phyloP scores from a whole-genome alignment of 2,888 invertebrate species.

The Tigriopus californicus region DNA sequence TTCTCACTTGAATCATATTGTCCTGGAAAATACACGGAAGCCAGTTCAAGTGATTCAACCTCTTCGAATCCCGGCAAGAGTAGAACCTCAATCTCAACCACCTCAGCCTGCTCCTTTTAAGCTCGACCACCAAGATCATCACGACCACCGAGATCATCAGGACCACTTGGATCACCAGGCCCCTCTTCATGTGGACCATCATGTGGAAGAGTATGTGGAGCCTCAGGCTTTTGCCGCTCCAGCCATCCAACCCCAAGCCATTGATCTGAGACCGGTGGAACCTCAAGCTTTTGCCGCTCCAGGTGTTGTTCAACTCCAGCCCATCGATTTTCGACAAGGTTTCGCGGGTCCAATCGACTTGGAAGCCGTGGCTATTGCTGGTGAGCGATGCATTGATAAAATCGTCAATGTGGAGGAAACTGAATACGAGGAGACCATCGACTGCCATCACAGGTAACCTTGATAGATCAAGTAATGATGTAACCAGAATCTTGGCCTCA shows the following conservation, averaged over 20 bases:
- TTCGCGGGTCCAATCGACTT: background rate
- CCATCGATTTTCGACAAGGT: background rate
- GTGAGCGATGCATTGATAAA: slow-evolving; percentile 14
- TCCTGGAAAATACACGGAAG: too few relatives aligned
- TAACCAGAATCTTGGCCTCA: too few relatives aligned
- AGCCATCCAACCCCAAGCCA: background rate
- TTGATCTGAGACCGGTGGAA: background rate
- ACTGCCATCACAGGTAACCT: slow-evolving; percentile 6
- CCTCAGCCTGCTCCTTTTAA: background rate
- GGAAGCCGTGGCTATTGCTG: slow-evolving; percentile 5
- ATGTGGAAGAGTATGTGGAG: background rate
- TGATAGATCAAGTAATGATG: too few relatives aligned
- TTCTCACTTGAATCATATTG: too few relatives aligned
- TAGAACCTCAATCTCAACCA: too few relatives aligned
- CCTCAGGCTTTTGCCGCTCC: background rate
- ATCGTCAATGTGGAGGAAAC: slow-evolving; percentile 12
- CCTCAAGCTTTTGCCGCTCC: background rate
- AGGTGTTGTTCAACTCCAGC: background rate
- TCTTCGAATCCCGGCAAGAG: too few relatives aligned
- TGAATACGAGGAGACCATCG: slow-evolving; percentile 10
- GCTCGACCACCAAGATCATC: background rate
- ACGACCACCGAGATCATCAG: background rate
- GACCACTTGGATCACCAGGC: background rate
- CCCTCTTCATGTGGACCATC: background rate
- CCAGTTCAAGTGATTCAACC: too few relatives aligned